Percentiles rank a stretch among this genome's conserved stretches.
These are phyloP conservation scores for Notocelia uddmanniana DNA, from an alignment of 2,888 invertebrate genomes.

Conservation along the genomic window DNA sequence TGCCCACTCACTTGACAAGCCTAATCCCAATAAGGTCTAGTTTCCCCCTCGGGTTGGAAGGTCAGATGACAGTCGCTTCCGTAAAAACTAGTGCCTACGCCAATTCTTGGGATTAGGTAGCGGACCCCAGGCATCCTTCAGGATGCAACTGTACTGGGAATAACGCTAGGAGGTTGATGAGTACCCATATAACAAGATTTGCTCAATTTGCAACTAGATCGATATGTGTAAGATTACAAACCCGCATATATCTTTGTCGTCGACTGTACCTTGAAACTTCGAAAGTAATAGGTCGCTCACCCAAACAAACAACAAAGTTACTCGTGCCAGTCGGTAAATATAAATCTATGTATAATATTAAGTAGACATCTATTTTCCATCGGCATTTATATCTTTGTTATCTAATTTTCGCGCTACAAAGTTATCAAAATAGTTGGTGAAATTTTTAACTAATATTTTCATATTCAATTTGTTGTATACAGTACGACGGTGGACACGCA, in stretches of 20 bases:
- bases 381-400: background rate
- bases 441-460: background rate
- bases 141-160: no score
- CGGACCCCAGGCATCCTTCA: no score
- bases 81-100: no score
- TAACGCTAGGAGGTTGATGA: no score
- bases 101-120: no score
- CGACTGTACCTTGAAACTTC: background rate
- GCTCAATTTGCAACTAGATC: no score
- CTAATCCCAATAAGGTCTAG: no score
- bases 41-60: no score
- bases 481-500: background rate
- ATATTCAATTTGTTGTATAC: background rate
- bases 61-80: no score
- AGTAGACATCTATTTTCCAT: background rate
- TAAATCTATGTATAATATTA: background rate
- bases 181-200: no score
- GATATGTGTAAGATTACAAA: no score
- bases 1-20: no score
- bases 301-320: constrained; percentile 1
- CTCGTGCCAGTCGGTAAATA: background rate
- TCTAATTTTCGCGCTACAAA: constrained; percentile 2
- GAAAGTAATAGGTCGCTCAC: constrained; percentile 16
- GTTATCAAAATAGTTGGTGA: constrained; percentile 1
- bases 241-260: background rate